Evolutionary conservation across 2,797 vertebrate genomes (phyloP).

Genomic region (Sphaeramia orbicularis): DNA sequence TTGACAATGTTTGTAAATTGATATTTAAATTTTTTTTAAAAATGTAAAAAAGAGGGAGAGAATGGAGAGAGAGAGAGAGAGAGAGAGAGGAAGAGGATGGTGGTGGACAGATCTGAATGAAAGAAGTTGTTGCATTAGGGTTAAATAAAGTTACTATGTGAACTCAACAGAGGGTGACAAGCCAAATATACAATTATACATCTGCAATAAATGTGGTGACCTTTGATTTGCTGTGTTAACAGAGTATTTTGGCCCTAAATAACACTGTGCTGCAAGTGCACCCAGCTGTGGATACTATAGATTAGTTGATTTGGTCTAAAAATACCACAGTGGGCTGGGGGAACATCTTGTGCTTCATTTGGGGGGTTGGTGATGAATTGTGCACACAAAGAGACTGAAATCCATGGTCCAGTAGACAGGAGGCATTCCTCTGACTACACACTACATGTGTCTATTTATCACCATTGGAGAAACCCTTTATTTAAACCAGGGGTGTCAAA

Average conservation of each 20-base stretch:
- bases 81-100: neutral
- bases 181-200: no score
- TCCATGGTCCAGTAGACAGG: neutral
- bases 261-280: constrained; percentile 11
- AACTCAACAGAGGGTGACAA: neutral
- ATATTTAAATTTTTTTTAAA: no score
- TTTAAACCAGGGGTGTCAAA: no score
- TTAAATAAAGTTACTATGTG: neutral
- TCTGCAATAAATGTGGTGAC: no score
- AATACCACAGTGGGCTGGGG: constrained; percentile 43
- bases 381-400: neutral
- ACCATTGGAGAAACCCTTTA: no score
- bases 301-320: constrained; percentile 41
- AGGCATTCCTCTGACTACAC: constrained; percentile 7
- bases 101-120: no score
- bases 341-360: constrained; percentile 34
- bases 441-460: neutral
- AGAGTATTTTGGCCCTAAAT: no score
- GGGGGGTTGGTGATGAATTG: constrained; percentile 31
- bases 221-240: no score
- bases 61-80: constrained; percentile 12
- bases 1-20: no score
- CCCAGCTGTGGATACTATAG: constrained; percentile 23
- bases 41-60: constrained; percentile 20
- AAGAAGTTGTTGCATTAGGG: no score